Evolutionary conservation across 2,113 vertebrate genomes (phyloP).

Genomic region (Actinemys pallida): DNA sequence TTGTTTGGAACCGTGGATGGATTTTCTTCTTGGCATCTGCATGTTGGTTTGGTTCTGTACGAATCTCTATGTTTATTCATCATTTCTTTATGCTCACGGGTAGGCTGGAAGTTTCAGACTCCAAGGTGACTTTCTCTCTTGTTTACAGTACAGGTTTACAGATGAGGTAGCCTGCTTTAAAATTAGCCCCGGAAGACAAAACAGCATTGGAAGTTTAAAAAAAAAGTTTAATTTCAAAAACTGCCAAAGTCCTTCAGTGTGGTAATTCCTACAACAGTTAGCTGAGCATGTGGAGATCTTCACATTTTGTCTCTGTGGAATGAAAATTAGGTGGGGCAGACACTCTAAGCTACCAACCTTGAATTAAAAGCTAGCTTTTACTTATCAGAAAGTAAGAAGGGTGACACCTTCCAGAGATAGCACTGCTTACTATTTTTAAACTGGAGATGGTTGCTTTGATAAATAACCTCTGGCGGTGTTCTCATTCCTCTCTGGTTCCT

Average conservation of each 20-base stretch:
- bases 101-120: neutral
- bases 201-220: neutral
- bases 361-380: conserved; percentile 7
- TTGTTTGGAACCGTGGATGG: neutral
- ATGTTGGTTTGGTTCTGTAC: neutral
- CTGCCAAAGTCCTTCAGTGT: neutral
- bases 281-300: neutral
- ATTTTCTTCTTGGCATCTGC: accelerated
- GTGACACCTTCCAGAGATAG: neutral
- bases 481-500: conserved; percentile 17
- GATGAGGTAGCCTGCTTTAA: neutral
- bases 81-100: neutral
- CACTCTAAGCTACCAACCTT: conserved; percentile 1
- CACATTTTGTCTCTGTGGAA: neutral
- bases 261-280: neutral
- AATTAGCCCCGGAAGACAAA: neutral
- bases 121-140: neutral
- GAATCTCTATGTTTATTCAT: neutral
- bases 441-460: neutral
- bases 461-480: conserved; percentile 11
- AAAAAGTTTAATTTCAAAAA: neutral
- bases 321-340: neutral
- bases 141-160: neutral
- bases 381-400: neutral
- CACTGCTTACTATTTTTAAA: neutral